Conservation (phyloP, 1,140 invertebrate genomes). For the Penaeus vannamei region DNA sequence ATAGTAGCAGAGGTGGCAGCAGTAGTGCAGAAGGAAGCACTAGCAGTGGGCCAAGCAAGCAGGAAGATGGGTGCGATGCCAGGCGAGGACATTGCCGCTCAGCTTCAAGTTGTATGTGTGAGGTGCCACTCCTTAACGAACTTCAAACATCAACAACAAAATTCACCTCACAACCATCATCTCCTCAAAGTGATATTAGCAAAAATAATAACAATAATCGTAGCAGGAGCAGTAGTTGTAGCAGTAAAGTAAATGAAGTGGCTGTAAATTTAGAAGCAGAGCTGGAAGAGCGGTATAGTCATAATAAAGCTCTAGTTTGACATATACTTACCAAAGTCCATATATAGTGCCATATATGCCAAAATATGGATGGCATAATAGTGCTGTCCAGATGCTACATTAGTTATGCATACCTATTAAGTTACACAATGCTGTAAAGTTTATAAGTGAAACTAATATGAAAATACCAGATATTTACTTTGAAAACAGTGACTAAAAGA, state of each 20-base stretch:
- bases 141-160: slow-evolving; percentile 45
- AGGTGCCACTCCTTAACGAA: slow-evolving; percentile 50
- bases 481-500: too few relatives aligned
- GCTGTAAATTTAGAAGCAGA: too few relatives aligned
- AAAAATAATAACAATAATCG: slow-evolving; percentile 13
- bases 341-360: too few relatives aligned
- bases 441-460: too few relatives aligned
- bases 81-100: slow-evolving; percentile 42
- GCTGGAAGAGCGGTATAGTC: too few relatives aligned
- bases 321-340: too few relatives aligned
- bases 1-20: slow-evolving; percentile 25
- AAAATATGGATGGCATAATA: too few relatives aligned
- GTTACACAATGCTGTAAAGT: too few relatives aligned
- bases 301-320: too few relatives aligned
- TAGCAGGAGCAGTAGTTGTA: slow-evolving; percentile 41
- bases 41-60: not conserved
- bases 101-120: slow-evolving; percentile 41
- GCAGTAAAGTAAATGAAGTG: slow-evolving; percentile 22
- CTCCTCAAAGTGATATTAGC: not conserved
- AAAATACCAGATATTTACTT: too few relatives aligned
- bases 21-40: slow-evolving; percentile 27
- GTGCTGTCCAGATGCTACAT: too few relatives aligned
- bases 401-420: too few relatives aligned
- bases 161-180: not conserved
- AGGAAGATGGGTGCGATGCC: not conserved